Evolutionary conservation across 1,140 invertebrate genomes (phyloP), one percentile per base, ranked within the genome.

Genomic region (Batillaria attramentaria): DNA sequence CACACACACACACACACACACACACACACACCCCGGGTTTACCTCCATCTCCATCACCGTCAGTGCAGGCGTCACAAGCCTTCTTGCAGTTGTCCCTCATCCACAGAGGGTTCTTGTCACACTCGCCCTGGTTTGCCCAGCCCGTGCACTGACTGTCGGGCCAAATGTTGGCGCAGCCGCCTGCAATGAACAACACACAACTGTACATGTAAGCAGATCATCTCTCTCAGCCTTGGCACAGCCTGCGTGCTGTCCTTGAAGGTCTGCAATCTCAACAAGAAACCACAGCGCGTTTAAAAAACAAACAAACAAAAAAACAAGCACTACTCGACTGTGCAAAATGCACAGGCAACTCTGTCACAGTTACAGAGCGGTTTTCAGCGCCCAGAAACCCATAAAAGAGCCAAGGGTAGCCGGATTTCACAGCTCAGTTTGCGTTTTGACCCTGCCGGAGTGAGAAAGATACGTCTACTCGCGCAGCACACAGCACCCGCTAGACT

Each of bases 41-140:
- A n/a, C n/a, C n/a, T n/a, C n/a, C n/a, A n/a, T n/a, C n/a, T n/a
- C n/a, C n/a, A n/a, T n/a, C n/a, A n/a, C n/a, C n/a, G n/a, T n/a
- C n/a, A n/a, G n/a, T 35, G 68, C 87, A 88, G 35, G 70, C 76
- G 3, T 72, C 72, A 65, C 87, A 88, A 4, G 86, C 72, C 43
- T 84, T 83, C 41, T 74, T 77, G 74, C 87, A 88, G 77, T 85
- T 81, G 46, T 73, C 43, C 13, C 35, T 60, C 87, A 88, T 88
- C 86, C 86, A 88, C 37, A 72, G 60, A 20, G 73, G 73, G 57
- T 65, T 65, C 28, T 31, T 33, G 0, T 81, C 79, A 70, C 87
- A 88, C 43, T 87, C 83, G 6, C 85, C 85, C 0, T 74, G 33
- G 20, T 69, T 42, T 2, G 66, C 77, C 87, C 87, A 88, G 33